Base-by-base conservation (phyloP, 2,113 vertebrate genomes). In the Nanorana parkeri region DNA sequence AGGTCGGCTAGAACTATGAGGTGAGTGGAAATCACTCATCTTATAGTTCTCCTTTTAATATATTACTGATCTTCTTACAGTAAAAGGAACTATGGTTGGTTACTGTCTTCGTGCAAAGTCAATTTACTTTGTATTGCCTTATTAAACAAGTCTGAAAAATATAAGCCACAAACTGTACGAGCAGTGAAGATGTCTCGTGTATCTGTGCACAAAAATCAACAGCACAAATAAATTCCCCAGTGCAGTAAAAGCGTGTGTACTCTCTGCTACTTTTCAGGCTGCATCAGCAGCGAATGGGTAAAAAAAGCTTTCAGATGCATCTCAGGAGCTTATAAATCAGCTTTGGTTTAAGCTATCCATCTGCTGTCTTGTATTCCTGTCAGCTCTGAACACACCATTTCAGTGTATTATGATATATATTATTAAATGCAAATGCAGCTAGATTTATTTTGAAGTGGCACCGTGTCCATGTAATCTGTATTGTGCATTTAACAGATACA, bases 281-380 rank as follows among this genome's bases (percentile, higher is more conserved):
- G 17, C 20, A 5, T 80, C 80, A 81, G 80, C 80, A 66, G 28
- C 56, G 61, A 81, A 81, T 56, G 80, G 69, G 68, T 81, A 65
- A 78, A 67, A n/a, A 78, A 26, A 72, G 80, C 80, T 81, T 41
- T 81, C 66, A 81, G 47, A 75, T 67, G 61, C 61, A 74, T 81
- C 80, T 74, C 61, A 41, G 52, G 61, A 74, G 69, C 69, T 81
- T 81, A 74, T 66, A 73, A 75, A 81, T 61, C 69, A 81, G 80
- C 79, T 74, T 81, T 81, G 51, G 71, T 56, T 75, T 81, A 81
- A 81, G 80, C 80, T 81, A 74, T 54, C 80, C 80, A 81, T 81
- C 80, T 81, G 80, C 69, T 81, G 63, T 73, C 51, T 36, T 75
- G 63, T 20, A 56, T 65, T 74, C 6, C 60, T 81, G 69, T 81